Evolutionary conservation across 2,113 vertebrate genomes (phyloP).

Genomic region (Eidolon helvum): DNA sequence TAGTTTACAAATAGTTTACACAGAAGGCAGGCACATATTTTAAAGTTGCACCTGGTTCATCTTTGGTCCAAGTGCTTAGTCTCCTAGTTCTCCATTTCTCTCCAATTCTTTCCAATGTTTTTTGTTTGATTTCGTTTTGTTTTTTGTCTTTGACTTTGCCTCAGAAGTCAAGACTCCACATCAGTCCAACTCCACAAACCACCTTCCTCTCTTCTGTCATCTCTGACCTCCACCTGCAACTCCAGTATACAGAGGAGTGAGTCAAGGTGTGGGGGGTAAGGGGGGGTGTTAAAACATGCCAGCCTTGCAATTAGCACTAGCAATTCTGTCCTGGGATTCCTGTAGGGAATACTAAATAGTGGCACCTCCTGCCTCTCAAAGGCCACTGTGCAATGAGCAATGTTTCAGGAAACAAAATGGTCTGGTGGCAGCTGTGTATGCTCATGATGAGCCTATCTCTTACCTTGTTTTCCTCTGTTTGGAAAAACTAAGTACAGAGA

Average conservation of each 20-base stretch:
- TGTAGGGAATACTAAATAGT: background rate
- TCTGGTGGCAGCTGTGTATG: slow-evolving; percentile 27
- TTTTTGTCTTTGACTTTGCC: background rate
- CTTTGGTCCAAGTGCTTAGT: background rate
- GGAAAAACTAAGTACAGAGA: background rate
- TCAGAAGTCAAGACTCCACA: background rate
- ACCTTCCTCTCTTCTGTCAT: background rate
- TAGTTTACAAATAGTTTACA: background rate
- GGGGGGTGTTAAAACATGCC: background rate
- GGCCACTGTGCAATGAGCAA: background rate
- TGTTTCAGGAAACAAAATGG: background rate
- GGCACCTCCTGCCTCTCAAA: background rate
- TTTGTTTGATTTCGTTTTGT: background rate
- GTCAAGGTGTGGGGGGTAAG: background rate
- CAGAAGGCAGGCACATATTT: background rate
- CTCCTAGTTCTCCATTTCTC: background rate
- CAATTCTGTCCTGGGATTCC: background rate
- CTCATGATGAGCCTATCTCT: background rate
- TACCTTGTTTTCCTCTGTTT: background rate
- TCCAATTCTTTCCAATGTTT: background rate
- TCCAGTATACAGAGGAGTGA: background rate
- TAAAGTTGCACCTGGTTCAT: slow-evolving; percentile 34
- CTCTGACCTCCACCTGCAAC: background rate
- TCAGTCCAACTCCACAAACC: background rate
- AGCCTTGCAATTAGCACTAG: background rate